These are phyloP conservation scores for Apeira syringaria DNA, from an alignment of 2,888 invertebrate genomes.

Conservation along the genomic window DNA sequence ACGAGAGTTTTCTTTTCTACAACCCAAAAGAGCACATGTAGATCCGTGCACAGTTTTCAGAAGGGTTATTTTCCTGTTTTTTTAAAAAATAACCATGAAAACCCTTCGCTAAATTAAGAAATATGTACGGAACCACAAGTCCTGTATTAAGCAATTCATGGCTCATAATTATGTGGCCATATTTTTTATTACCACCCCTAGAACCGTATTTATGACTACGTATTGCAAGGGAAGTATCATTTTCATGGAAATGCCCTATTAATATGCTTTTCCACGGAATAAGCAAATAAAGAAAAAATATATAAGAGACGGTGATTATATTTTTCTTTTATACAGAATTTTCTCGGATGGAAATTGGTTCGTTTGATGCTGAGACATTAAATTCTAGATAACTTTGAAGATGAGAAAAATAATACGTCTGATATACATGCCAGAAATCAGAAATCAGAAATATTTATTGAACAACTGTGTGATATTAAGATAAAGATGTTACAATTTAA, in stretches of 20 bases:
- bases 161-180: slow-evolving; percentile 22
- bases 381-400: background rate
- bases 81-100: no score
- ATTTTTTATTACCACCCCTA: slow-evolving; percentile 25
- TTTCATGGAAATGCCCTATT: slow-evolving; percentile 23
- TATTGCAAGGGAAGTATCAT: slow-evolving; percentile 16
- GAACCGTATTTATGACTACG: slow-evolving; percentile 17
- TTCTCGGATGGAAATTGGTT: background rate
- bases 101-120: background rate
- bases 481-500: no score
- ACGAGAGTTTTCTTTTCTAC: no score
- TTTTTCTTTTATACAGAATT: slow-evolving; percentile 4
- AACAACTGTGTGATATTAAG: no score
- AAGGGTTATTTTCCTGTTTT: no score
- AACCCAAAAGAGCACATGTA: no score
- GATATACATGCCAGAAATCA: no score
- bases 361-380: background rate
- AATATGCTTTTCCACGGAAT: slow-evolving; percentile 20
- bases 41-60: no score
- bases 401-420: no score
- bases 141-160: background rate
- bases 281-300: slow-evolving; percentile 18
- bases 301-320: slow-evolving; percentile 7
- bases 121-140: slow-evolving; percentile 13
- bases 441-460: no score